Percentiles rank a stretch among this genome's conserved stretches.
phyloP scores from a whole-genome alignment of 2,797 vertebrate species.

The Poecilia wingei region DNA sequence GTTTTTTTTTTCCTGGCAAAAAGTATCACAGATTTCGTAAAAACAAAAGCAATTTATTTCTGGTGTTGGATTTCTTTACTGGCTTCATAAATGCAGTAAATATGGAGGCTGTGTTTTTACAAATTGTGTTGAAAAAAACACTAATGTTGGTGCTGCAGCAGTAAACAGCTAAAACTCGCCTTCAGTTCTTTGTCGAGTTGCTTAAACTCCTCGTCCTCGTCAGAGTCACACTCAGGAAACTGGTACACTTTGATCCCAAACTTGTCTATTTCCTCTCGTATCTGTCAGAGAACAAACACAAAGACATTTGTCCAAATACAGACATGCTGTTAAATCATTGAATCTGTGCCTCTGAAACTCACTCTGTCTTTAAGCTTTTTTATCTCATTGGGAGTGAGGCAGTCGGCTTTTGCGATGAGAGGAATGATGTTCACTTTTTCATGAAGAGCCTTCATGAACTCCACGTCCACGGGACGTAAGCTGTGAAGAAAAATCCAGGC shows the following conservation, averaged over 20 bases:
- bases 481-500: constrained; percentile 64
- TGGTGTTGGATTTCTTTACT: neutral
- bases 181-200: constrained; percentile 97
- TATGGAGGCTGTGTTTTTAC: neutral
- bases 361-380: constrained; percentile 98
- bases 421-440: constrained; percentile 98
- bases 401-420: constrained; percentile 96
- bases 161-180: constrained; percentile 72
- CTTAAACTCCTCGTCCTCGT: constrained; percentile 98
- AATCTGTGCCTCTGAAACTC: constrained; percentile 60
- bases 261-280: constrained; percentile 96
- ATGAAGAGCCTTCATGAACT: constrained; percentile 97
- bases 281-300: constrained; percentile 70
- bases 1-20: neutral
- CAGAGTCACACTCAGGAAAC: constrained; percentile 98
- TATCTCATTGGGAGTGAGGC: constrained; percentile 94
- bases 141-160: neutral
- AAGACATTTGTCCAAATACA: neutral
- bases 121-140: neutral
- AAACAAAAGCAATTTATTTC: neutral
- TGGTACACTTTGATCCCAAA: constrained; percentile 99
- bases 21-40: neutral
- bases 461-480: constrained; percentile 93
- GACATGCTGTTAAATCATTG: neutral
- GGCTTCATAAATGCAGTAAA: neutral